Evolutionary conservation across 2,797 vertebrate species (phyloP).

Genomic region (Labeo calbasu): DNA sequence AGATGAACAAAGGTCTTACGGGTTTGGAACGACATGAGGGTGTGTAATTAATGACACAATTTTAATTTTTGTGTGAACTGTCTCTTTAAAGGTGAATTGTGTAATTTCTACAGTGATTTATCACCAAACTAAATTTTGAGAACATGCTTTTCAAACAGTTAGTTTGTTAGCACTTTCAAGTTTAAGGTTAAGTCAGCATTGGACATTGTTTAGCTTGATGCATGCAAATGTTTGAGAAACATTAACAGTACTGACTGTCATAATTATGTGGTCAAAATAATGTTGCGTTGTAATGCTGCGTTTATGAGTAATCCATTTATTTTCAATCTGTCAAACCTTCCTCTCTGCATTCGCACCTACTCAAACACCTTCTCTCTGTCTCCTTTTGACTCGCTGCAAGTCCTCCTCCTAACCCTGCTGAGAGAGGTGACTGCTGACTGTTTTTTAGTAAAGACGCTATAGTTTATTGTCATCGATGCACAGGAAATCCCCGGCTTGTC

Average conservation of each 20-base stretch:
- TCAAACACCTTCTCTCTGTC: not conserved
- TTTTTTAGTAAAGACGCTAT: not conserved
- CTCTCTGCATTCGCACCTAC: not conserved
- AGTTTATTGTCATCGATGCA: conserved; percentile 19
- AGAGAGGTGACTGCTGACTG: too few species aligned
- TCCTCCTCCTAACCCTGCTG: not conserved
- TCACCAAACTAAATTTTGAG: not conserved
- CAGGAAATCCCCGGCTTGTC: conserved; percentile 28
- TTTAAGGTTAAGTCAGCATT: not conserved
- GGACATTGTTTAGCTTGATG: too few species aligned
- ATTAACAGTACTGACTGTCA: not conserved
- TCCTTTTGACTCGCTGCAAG: not conserved
- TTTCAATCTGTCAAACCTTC: not conserved
- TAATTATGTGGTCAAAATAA: not conserved
- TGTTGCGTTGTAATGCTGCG: not conserved
- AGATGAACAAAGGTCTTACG: too few species aligned
- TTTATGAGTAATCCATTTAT: not conserved
- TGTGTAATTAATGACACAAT: too few species aligned
- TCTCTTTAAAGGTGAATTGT: not conserved
- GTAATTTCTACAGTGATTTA: not conserved
- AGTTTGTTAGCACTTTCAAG: too few species aligned
- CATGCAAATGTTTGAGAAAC: not conserved
- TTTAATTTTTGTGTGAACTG: too few species aligned
- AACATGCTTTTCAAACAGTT: not conserved
- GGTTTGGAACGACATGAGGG: too few species aligned